A percentile compares a stretch with the other conserved stretches of the same genome.
These are phyloP conservation scores for Drosophila birchii DNA, from an alignment of 2,888 invertebrate species.

Conservation along the genomic window DNA sequence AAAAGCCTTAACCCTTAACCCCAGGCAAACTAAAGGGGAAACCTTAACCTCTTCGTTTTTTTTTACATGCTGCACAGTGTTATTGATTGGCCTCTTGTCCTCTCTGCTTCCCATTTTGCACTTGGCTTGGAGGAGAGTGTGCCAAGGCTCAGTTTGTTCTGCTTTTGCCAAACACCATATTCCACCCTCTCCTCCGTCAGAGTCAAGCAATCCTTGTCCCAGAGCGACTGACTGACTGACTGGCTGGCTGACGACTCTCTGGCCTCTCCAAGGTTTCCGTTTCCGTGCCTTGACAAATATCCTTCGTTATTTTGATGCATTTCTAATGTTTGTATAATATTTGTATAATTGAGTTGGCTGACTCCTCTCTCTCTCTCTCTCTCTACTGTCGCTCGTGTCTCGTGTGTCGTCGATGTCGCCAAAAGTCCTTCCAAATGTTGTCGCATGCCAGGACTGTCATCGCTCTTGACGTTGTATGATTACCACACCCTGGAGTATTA, in stretches of 20 bases:
- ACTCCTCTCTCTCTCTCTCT: no score
- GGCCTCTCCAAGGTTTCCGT: constrained; percentile 28
- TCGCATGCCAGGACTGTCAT: constrained; percentile 34
- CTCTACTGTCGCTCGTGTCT: no score
- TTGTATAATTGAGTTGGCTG: constrained; percentile 75
- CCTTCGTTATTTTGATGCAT: constrained; percentile 77
- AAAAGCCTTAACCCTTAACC: constrained; percentile 29
- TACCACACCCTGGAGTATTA: constrained; percentile 12
- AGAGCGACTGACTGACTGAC: constrained; percentile 8
- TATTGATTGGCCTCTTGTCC: constrained; percentile 39
- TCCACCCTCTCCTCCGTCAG: not conserved
- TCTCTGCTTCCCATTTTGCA: constrained; percentile 6
- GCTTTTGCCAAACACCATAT: constrained; percentile 2
- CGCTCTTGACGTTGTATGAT: constrained; percentile 23
- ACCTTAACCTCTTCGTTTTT: constrained; percentile 18
- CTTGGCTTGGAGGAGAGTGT: constrained; percentile 28
- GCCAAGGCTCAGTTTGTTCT: constrained; percentile 45
- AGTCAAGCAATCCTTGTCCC: constrained; percentile 35
- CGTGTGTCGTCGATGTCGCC: constrained; percentile 64
- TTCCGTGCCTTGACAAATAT: constrained; percentile 68
- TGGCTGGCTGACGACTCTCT: not conserved
- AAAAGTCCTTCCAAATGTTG: constrained; percentile 46
- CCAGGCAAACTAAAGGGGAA: constrained; percentile 1
- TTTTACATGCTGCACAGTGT: constrained; percentile 13
- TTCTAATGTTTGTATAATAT: constrained; percentile 75